phyloP scores from a whole-genome alignment of 1,140 invertebrate genomes.

The Hesperophylax magnus region DNA sequence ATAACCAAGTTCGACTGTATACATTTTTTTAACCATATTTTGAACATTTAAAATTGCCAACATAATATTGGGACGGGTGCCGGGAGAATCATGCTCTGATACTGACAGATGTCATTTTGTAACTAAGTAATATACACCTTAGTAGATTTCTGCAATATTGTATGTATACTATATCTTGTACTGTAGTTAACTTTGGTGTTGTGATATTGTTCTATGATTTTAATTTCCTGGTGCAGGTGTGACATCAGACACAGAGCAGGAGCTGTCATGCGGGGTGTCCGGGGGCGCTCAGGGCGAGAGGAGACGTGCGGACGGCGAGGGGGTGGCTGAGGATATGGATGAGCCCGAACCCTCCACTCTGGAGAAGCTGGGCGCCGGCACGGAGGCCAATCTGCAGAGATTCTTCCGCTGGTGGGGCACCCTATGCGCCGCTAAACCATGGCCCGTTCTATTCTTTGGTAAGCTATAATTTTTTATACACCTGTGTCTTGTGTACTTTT shows the following conservation, averaged over 20 bases:
- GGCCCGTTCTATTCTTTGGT: slow-evolving; percentile 82
- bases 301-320: slow-evolving; percentile 63
- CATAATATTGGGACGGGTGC: too few species aligned
- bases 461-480: not conserved
- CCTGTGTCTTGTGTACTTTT: not conserved
- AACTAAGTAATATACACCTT: too few species aligned
- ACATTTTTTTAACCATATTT: too few species aligned
- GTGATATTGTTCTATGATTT: too few species aligned
- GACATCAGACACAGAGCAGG: slow-evolving; percentile 72
- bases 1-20: too few species aligned
- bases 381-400: slow-evolving; percentile 82
- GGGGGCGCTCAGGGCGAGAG: slow-evolving; percentile 60
- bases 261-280: slow-evolving; percentile 68
- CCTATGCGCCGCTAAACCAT: slow-evolving; percentile 85
- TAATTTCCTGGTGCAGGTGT: slow-evolving; percentile 64
- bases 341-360: slow-evolving; percentile 72
- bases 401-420: slow-evolving; percentile 87
- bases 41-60: too few species aligned
- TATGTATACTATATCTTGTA: too few species aligned
- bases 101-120: too few species aligned
- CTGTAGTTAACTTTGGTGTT: too few species aligned
- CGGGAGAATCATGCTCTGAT: too few species aligned
- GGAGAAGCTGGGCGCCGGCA: slow-evolving; percentile 83
- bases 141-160: too few species aligned
- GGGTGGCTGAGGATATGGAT: slow-evolving; percentile 58